Evolutionary conservation across 1,140 invertebrate species (phyloP).

Genomic region (Chionoecetes opilio): DNA sequence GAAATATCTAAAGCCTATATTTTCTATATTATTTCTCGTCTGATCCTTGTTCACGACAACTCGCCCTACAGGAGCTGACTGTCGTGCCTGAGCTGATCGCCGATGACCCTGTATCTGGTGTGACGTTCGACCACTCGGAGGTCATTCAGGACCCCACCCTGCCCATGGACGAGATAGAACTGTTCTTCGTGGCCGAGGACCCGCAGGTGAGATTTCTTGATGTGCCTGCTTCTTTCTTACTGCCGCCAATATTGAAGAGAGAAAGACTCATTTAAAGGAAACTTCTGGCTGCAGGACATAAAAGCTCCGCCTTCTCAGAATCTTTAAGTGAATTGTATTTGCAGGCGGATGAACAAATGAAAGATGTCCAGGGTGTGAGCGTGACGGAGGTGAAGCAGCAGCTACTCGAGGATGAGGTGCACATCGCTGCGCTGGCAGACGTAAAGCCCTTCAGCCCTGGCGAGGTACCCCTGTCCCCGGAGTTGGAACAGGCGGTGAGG

Average conservation of each 20-base stretch:
- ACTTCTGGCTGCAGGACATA: not conserved
- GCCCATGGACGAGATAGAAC: not conserved
- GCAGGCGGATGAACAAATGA: not conserved
- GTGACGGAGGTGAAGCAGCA: constrained; percentile 52
- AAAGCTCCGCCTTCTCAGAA: not conserved
- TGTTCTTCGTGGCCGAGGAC: constrained; percentile 57
- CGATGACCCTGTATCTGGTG: constrained; percentile 7
- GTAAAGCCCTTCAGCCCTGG: constrained; percentile 35
- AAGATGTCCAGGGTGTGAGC: not conserved
- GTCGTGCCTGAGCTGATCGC: constrained; percentile 36
- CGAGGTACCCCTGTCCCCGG: not conserved
- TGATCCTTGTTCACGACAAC: not conserved
- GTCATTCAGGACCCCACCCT: not conserved
- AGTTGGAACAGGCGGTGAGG: not conserved
- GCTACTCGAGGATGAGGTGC: constrained; percentile 50
- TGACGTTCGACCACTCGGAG: not conserved
- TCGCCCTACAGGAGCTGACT: constrained; percentile 28
- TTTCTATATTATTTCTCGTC: not conserved
- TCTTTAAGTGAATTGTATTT: not conserved
- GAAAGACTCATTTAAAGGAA: not conserved
- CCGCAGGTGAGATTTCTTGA: constrained; percentile 30
- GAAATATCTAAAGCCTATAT: too few relatives aligned
- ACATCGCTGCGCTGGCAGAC: constrained; percentile 39
- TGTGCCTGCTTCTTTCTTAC: not conserved
- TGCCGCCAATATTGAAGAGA: not conserved